These are phyloP conservation scores for Dioctria rufipes DNA, from an alignment of 2,888 invertebrate species.

Conservation along the genomic window DNA sequence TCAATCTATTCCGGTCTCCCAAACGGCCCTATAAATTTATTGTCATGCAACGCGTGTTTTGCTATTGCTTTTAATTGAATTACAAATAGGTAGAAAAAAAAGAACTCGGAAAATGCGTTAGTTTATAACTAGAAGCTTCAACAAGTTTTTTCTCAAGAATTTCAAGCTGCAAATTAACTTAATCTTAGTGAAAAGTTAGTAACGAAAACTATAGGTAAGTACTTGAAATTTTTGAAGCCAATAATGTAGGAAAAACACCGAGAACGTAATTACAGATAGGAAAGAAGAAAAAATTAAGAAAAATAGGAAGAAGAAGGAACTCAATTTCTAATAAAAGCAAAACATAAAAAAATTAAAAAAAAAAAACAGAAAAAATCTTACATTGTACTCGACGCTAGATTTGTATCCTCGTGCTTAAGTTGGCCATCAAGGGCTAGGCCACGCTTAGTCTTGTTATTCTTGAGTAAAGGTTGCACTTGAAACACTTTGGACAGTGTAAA, in stretches of 20 bases:
- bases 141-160: too few species aligned
- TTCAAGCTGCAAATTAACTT: too few species aligned
- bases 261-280: not conserved
- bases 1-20: too few species aligned
- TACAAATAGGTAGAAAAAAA: too few species aligned
- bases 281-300: slow-evolving; percentile 22
- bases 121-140: too few species aligned
- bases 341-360: slow-evolving; percentile 8
- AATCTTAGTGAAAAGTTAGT: not conserved
- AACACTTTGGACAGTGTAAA: slow-evolving; percentile 90
- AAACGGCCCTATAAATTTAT: too few species aligned
- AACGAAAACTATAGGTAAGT: not conserved
- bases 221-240: slow-evolving; percentile 1
- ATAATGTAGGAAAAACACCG: not conserved
- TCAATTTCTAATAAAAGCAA: slow-evolving; percentile 17
- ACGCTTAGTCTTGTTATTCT: slow-evolving; percentile 88
- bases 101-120: too few species aligned
- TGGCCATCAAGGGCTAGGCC: slow-evolving; percentile 89
- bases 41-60: too few species aligned
- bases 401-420: slow-evolving; percentile 90
- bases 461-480: slow-evolving; percentile 82
- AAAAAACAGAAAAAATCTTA: slow-evolving; percentile 71
- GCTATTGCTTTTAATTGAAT: too few species aligned
- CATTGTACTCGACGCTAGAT: slow-evolving; percentile 89
- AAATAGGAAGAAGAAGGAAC: not conserved